Percentiles rank a stretch among this genome's conserved stretches.
phyloP scores from a whole-genome alignment of 2,113 vertebrate genomes.

The Stomatorhinus ivindoensis region DNA sequence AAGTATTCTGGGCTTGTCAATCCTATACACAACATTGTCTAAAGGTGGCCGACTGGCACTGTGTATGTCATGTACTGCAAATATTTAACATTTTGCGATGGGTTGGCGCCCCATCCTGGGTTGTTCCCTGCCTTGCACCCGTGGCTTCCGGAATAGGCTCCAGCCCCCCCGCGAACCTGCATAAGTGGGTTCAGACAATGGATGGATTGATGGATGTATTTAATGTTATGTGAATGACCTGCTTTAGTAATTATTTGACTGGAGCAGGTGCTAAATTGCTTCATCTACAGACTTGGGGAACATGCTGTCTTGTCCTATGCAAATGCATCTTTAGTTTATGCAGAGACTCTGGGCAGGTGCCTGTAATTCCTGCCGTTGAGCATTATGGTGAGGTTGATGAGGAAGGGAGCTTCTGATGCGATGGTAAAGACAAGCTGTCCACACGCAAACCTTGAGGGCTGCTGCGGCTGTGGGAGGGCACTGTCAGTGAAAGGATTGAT shows the following conservation, averaged over 20 bases:
- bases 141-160: neutral
- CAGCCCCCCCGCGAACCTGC: neutral
- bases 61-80: neutral
- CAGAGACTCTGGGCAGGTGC: conserved; percentile 26
- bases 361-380: conserved; percentile 45
- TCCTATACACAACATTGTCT: neutral
- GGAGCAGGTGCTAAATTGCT: neutral
- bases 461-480: conserved; percentile 25
- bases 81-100: neutral
- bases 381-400: conserved; percentile 50
- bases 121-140: neutral
- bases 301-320: neutral
- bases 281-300: neutral
- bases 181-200: neutral
- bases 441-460: conserved; percentile 51
- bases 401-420: conserved; percentile 53
- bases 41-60: neutral
- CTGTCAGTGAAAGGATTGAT: conserved; percentile 39
- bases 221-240: neutral
- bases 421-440: conserved; percentile 60
- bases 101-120: neutral
- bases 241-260: neutral
- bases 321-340: neutral
- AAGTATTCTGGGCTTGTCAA: neutral
- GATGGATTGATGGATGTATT: neutral